Conservation (phyloP, 2,888 invertebrate species). For the Euspilapteryx auroguttella region DNA sequence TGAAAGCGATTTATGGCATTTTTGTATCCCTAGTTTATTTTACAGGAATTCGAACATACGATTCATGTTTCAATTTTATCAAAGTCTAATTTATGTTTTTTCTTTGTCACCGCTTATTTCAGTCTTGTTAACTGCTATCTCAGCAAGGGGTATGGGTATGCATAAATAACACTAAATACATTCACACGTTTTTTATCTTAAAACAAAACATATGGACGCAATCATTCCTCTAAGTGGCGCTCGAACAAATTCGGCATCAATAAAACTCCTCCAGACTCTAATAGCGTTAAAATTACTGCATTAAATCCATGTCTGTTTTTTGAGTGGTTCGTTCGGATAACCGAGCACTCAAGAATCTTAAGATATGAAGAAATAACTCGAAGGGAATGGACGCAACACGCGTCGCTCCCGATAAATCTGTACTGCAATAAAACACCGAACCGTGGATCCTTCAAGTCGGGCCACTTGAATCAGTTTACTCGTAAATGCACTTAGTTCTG, state of each 20-base stretch:
- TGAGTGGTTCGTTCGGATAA: conserved; percentile 36
- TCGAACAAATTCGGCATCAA: conserved; percentile 21
- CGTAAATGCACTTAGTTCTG: conserved; percentile 50
- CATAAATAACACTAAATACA: conserved; percentile 18
- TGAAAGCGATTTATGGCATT: too few species aligned
- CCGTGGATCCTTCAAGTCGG: conserved; percentile 18
- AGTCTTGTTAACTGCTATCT: too few species aligned
- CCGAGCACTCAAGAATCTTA: conserved; percentile 6
- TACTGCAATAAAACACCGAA: conserved; percentile 24
- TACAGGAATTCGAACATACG: too few species aligned
- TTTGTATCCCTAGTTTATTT: too few species aligned
- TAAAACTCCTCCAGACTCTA: conserved; percentile 12
- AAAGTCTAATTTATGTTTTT: too few species aligned
- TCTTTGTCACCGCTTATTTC: too few species aligned
- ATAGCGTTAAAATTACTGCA: conserved; percentile 4
- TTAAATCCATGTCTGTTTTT: conserved; percentile 20
- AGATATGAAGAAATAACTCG: conserved; percentile 11
- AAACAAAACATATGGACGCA: conserved; percentile 30
- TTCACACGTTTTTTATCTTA: conserved; percentile 30
- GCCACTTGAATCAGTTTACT: conserved; percentile 22
- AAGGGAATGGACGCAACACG: conserved; percentile 7
- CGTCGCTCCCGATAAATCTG: conserved; percentile 20
- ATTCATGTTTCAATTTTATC: too few species aligned
- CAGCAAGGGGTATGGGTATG: too few species aligned
- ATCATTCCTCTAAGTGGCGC: conserved; percentile 22